Conservation (phyloP, 2,797 vertebrate genomes). For the Triplophysa bombifrons region DNA sequence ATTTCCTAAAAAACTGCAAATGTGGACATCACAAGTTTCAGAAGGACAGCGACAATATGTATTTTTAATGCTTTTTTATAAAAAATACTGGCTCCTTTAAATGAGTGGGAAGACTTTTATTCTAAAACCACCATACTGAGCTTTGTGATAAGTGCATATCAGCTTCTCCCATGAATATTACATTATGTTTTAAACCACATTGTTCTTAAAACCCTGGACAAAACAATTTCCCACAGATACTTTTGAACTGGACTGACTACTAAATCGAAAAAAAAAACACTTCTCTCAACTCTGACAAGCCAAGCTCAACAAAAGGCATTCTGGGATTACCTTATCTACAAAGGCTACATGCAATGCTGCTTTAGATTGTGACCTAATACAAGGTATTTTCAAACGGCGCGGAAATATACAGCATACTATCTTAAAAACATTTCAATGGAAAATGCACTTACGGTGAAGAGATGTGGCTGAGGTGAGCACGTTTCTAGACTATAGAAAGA, state of each 20-base stretch:
- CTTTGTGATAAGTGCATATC: background rate
- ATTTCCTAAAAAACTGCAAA: too few species aligned
- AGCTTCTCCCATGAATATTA: background rate
- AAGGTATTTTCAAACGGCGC: background rate
- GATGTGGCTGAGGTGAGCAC: background rate
- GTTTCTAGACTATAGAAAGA: background rate
- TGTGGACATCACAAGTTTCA: too few species aligned
- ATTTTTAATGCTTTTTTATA: background rate
- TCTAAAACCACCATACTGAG: background rate
- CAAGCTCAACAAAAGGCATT: background rate
- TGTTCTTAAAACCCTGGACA: background rate
- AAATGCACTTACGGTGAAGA: background rate
- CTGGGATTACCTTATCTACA: background rate
- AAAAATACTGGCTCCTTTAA: background rate
- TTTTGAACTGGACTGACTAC: background rate
- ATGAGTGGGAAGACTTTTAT: background rate
- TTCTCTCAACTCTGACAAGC: background rate
- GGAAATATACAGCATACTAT: background rate
- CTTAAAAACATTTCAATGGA: background rate
- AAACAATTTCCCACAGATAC: background rate
- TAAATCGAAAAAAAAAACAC: background rate
- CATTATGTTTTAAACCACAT: background rate
- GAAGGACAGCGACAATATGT: too few species aligned
- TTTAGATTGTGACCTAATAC: background rate
- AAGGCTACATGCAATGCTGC: background rate